phyloP scores from a whole-genome alignment of 2,888 invertebrate species.

The Leucania comma region DNA sequence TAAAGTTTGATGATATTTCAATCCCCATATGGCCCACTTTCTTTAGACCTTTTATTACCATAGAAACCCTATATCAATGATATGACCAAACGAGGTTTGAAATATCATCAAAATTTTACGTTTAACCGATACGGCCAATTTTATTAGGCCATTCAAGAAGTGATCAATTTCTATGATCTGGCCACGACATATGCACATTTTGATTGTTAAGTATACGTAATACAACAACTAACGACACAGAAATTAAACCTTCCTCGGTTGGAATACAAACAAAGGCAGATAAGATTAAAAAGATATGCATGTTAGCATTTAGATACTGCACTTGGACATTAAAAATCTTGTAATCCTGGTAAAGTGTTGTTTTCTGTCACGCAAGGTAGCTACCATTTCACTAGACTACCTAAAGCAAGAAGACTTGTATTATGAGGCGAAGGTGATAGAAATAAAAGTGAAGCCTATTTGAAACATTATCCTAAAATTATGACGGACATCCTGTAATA shows the following conservation, averaged over 20 bases:
- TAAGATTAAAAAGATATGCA: constrained; percentile 43
- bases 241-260: constrained; percentile 34
- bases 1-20: too few species aligned
- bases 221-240: not conserved
- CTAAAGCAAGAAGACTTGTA: not conserved
- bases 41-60: too few species aligned
- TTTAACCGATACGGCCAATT: too few species aligned
- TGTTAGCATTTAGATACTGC: constrained; percentile 12
- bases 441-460: not conserved
- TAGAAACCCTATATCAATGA: too few species aligned
- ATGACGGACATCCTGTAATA: not conserved
- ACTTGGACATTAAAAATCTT: not conserved
- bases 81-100: too few species aligned
- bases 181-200: too few species aligned
- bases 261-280: constrained; percentile 32
- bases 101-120: too few species aligned
- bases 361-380: constrained; percentile 1
- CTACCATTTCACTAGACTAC: not conserved
- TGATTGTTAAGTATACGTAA: not conserved
- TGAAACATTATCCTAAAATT: not conserved
- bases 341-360: not conserved
- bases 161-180: too few species aligned
- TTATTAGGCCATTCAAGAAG: too few species aligned
- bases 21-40: too few species aligned
- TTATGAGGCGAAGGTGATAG: not conserved